These are phyloP conservation scores for Caenorhabditis inopinata DNA, from an alignment of 1,140 invertebrate genomes.

Conservation along the genomic window DNA sequence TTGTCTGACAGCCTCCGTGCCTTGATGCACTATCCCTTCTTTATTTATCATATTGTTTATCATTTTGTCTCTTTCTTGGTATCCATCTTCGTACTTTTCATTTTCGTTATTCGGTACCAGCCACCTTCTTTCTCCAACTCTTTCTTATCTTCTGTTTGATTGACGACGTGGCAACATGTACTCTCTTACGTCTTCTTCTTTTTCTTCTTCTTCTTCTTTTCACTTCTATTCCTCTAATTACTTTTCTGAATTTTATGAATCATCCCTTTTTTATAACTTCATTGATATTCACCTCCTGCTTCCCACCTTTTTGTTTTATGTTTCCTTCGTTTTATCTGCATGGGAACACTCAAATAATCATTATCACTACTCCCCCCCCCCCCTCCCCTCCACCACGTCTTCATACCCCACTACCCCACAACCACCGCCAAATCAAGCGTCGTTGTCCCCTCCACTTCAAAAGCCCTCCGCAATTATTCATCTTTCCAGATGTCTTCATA, in stretches of 20 bases:
- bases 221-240: too few species aligned
- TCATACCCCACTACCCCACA: background rate
- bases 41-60: conserved; percentile 35
- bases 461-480: background rate
- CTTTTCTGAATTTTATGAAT: background rate
- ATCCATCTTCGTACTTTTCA: background rate
- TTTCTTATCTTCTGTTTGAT: background rate
- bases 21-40: conserved; percentile 1
- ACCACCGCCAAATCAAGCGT: background rate
- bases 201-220: background rate
- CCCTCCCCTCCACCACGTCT: too few species aligned
- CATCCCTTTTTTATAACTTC: too few species aligned
- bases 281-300: too few species aligned
- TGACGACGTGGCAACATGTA: conserved; percentile 7
- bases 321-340: background rate
- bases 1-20: background rate
- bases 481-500: conserved; percentile 5
- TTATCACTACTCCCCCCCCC: background rate
- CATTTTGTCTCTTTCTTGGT: conserved; percentile 16
- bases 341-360: conserved; percentile 31
- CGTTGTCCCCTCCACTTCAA: too few species aligned
- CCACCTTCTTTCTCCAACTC: background rate
- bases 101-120: background rate
- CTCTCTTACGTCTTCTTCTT: background rate
- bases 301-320: background rate